Evolutionary conservation across 2,888 invertebrate species (phyloP).

Genomic region (Caenorhabditis becei): DNA sequence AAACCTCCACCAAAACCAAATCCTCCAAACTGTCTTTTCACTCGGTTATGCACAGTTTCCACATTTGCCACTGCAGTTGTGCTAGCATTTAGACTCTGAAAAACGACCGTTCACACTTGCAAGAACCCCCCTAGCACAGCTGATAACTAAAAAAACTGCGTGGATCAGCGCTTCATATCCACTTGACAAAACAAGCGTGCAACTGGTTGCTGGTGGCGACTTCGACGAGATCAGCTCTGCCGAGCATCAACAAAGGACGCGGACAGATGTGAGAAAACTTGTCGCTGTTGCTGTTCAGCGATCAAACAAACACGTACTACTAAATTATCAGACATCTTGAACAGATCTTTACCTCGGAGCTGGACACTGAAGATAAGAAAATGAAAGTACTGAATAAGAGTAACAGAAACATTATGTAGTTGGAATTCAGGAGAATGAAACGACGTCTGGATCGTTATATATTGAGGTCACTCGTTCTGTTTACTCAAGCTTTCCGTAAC

Average conservation of each 20-base stretch:
- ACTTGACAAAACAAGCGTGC: constrained; percentile 48
- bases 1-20: constrained; percentile 55
- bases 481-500: constrained; percentile 48
- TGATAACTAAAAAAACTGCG: not conserved
- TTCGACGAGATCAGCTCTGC: constrained; percentile 41
- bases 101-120: not conserved
- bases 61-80: constrained; percentile 25
- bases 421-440: not conserved
- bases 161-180: constrained; percentile 9
- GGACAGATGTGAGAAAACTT: constrained; percentile 48
- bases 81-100: constrained; percentile 15
- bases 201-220: constrained; percentile 47
- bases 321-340: constrained; percentile 6
- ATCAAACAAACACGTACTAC: constrained; percentile 44
- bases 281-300: constrained; percentile 53
- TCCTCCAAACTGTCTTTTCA: constrained; percentile 67
- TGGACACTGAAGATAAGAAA: not conserved
- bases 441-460: constrained; percentile 30
- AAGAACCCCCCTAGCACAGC: not conserved
- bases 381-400: not conserved
- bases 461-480: constrained; percentile 51
- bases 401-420: constrained; percentile 16
- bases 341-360: constrained; percentile 28
- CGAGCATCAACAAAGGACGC: constrained; percentile 33
- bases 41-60: constrained; percentile 53